These are phyloP conservation scores for Cremastinae sp. DNA, from an alignment of 2,888 invertebrate species.

Conservation along the genomic window DNA sequence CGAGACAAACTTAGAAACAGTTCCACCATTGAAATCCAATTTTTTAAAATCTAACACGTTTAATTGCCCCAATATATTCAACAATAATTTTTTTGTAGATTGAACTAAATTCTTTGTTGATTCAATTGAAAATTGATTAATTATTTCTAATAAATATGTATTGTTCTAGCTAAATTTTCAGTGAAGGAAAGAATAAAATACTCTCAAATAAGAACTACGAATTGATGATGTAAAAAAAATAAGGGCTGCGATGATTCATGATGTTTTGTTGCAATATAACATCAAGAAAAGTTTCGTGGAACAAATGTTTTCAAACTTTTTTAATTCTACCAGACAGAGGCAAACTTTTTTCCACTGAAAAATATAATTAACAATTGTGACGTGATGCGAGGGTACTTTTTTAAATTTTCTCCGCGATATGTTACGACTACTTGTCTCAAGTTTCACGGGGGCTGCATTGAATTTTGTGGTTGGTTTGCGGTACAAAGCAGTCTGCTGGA, in stretches of 20 bases:
- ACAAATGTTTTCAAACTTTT: background rate
- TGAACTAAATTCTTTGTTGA: no score
- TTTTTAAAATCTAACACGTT: no score
- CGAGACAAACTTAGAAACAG: no score
- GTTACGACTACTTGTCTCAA: background rate
- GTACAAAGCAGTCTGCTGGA: background rate
- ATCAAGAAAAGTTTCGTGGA: background rate
- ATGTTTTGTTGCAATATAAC: background rate
- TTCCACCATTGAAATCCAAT: no score
- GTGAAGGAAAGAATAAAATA: background rate
- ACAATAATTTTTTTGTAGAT: no score
- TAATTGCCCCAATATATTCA: no score
- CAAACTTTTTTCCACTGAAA: background rate
- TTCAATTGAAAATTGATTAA: no score
- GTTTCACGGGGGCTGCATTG: constrained; percentile 1
- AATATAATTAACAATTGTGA: constrained; percentile 11
- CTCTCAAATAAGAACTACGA: background rate
- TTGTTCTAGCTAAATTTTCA: background rate
- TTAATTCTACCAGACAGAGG: background rate
- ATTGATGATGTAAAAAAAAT: no score
- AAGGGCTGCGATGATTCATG: no score
- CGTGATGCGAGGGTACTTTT: background rate
- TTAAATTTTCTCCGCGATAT: constrained; percentile 7
- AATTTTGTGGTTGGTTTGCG: constrained; percentile 22
- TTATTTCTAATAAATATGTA: no score